Evolutionary conservation across 2,888 invertebrate species (phyloP), one percentile per base, ranked within the genome.

Genomic region (Dasypogon diadema): DNA sequence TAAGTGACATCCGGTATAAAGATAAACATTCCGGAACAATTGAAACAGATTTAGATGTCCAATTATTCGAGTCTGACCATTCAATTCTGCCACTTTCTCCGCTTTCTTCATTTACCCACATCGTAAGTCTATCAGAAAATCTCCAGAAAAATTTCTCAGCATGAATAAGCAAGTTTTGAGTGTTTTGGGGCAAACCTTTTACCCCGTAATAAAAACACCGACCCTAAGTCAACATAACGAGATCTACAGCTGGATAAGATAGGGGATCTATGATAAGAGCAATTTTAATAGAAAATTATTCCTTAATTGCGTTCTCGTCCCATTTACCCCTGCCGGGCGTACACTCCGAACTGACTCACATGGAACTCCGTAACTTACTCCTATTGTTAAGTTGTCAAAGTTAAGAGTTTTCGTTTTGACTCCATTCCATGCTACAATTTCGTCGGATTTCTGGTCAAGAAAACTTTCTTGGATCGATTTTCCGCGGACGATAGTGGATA

Each of bases 201-300:
- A 51, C 21, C 18, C 51, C 18, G 16, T 51, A 51, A 51, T 51
- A 21, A 51, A 51, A 51, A 51, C 51, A 42, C 51, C 51, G 16
- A 14, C 51, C 21, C 51, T 21, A 51, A 51, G 21, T 51, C 51
- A 51, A 51, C 51, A 51, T 21, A 8, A 12, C 51, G 18, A 51
- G 51, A 51, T 51, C 18, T 51, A 16, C 12, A 16, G 18, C 21
- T 21, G 18, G 51, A 51, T 51, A 51, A 51, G 51, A 51, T 51
- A n/a, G n/a, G 51, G 51, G 51, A 51, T 51, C 21, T 8, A 8
- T 58, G 58, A 58, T 58, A 58, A 58, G 58, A 16, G 58, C 34
- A 30, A 58, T 58, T 58, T 58, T 26, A 30, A 30, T 34, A 51
- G 58, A 58, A 58, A 58, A 14, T 58, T 58, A 58, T 58, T 58